Evolutionary conservation across 1,140 invertebrate genomes (phyloP).

Genomic region (Heliothis subflexa): DNA sequence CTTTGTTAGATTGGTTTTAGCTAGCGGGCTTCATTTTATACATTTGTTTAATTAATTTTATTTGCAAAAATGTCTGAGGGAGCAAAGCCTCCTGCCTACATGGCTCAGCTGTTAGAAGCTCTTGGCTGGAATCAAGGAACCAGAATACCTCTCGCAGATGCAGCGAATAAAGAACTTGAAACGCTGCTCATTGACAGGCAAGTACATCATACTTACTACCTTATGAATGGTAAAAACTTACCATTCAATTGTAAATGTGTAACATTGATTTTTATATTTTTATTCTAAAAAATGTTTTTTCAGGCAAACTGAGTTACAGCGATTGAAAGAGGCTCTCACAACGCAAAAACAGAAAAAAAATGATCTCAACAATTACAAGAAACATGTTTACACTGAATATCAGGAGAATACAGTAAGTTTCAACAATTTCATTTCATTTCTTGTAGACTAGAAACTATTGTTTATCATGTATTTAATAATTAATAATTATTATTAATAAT

Average conservation of each 20-base stretch:
- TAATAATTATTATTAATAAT: background rate
- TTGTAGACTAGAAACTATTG: constrained; percentile 36
- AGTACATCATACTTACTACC: background rate
- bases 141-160: constrained; percentile 90
- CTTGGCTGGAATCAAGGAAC: constrained; percentile 91
- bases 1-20: constrained; percentile 38
- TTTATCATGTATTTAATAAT: constrained; percentile 3
- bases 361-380: constrained; percentile 85
- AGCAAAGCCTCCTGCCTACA: constrained; percentile 71
- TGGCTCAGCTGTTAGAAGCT: constrained; percentile 88
- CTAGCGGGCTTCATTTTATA: constrained; percentile 22
- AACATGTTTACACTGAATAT: constrained; percentile 85
- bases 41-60: constrained; percentile 32
- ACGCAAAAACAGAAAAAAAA: constrained; percentile 78
- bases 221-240: background rate
- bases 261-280: background rate
- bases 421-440: background rate
- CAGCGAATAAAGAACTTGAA: constrained; percentile 89
- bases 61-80: constrained; percentile 61
- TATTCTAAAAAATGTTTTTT: constrained; percentile 47
- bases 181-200: constrained; percentile 76
- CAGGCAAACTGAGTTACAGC: constrained; percentile 82
- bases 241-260: background rate
- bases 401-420: constrained; percentile 86
- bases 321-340: constrained; percentile 74